These are phyloP conservation scores for Elanoides forficatus DNA, from an alignment of 2,113 vertebrate genomes.

Conservation along the genomic window DNA sequence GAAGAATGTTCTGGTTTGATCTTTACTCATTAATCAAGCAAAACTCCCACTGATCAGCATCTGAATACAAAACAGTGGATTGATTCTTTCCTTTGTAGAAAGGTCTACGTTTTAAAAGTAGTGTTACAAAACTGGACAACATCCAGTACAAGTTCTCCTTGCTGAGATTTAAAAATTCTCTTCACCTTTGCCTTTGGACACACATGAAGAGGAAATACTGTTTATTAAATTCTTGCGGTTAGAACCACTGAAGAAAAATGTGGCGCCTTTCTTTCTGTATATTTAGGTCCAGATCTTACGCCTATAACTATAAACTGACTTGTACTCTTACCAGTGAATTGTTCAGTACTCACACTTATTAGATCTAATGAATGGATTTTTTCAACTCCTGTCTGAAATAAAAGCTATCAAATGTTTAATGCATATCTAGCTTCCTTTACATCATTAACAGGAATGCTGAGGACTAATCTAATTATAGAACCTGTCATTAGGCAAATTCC, in stretches of 20 bases:
- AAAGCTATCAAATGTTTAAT: conserved; percentile 1
- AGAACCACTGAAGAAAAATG: not conserved
- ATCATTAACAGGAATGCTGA: conserved; percentile 9
- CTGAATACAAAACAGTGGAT: not conserved
- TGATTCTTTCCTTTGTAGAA: not conserved
- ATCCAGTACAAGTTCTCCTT: not conserved
- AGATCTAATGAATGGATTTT: not conserved
- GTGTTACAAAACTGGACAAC: not conserved
- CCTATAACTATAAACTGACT: not conserved
- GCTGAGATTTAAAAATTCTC: not conserved
- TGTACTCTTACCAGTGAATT: not conserved
- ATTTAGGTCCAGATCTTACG: not conserved
- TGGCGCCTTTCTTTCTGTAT: not conserved
- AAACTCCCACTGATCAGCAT: not conserved
- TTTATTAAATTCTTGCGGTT: not conserved
- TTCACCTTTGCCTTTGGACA: conserved; percentile 17
- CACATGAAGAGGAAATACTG: conserved; percentile 14
- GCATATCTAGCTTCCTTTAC: not conserved
- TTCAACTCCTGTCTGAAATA: not conserved
- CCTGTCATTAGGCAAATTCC: not conserved
- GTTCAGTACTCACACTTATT: not conserved
- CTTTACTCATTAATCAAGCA: not conserved
- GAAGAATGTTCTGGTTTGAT: not conserved
- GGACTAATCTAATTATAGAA: not conserved
- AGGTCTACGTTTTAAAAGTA: not conserved